phyloP scores from a whole-genome alignment of 2,888 invertebrate genomes.

The Amphiduros pacificus region DNA sequence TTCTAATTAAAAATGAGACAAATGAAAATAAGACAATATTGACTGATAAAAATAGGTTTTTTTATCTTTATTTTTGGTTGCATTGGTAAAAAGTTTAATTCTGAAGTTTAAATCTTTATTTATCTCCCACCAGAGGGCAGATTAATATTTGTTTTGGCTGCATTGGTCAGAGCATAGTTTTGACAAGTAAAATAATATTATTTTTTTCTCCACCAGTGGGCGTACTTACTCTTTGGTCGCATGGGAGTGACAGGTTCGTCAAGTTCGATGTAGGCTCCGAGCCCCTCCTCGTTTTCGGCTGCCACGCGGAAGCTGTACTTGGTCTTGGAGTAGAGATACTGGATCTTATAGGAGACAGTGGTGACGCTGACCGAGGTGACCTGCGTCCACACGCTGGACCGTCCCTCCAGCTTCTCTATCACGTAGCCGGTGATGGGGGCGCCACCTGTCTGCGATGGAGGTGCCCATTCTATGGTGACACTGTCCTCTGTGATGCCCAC shows the following conservation, averaged over 20 bases:
- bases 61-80: neutral
- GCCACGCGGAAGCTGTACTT: conserved; percentile 81
- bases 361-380: conserved; percentile 22
- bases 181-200: too few relatives aligned
- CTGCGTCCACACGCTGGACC: conserved; percentile 27
- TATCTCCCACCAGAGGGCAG: too few relatives aligned
- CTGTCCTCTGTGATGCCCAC: conserved; percentile 45
- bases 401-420: conserved; percentile 33
- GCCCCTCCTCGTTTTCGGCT: conserved; percentile 82
- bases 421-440: conserved; percentile 41
- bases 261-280: conserved; percentile 28
- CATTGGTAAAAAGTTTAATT: neutral
- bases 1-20: too few relatives aligned
- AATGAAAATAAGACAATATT: too few relatives aligned
- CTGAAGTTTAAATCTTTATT: neutral
- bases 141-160: too few relatives aligned
- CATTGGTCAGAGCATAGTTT: too few relatives aligned
- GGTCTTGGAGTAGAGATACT: conserved; percentile 22
- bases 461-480: conserved; percentile 51
- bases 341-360: conserved; percentile 23
- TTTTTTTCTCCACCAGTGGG: too few relatives aligned
- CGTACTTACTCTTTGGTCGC: conserved; percentile 30
- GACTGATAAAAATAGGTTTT: too few relatives aligned
- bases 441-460: conserved; percentile 51
- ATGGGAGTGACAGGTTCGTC: conserved; percentile 29